Conservation (phyloP, 2,113 vertebrate genomes). For the Amazona guildingii region DNA sequence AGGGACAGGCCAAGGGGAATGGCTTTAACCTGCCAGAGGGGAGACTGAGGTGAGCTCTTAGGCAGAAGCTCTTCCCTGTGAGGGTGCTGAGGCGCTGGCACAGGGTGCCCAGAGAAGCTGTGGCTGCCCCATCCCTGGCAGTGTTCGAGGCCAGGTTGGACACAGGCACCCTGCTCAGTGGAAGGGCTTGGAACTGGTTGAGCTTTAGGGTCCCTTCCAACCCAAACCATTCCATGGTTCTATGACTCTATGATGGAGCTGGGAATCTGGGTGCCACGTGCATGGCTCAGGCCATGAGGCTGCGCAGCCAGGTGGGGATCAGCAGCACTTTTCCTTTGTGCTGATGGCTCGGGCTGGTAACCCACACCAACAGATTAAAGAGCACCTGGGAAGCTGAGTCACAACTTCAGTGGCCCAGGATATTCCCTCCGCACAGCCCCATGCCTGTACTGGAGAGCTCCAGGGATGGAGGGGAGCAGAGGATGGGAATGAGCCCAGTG, state of each 20-base stretch:
- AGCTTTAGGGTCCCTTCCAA: background rate
- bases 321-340: background rate
- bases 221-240: background rate
- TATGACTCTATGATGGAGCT: background rate
- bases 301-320: background rate
- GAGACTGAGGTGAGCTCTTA: no score
- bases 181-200: no score
- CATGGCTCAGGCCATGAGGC: background rate
- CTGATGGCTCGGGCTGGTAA: background rate
- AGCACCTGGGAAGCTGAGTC: background rate
- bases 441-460: accelerated
- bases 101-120: no score
- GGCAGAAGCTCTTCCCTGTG: no score
- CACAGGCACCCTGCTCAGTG: no score
- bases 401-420: background rate
- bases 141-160: no score
- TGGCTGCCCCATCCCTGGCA: no score
- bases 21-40: no score
- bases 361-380: background rate
- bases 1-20: no score
- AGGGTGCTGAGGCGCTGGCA: no score
- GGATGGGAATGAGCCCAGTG: accelerated
- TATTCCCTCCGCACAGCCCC: accelerated
- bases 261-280: accelerated
- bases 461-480: background rate